A percentile compares a stretch with the other conserved stretches of the same genome.
Conservation (phyloP, 37 sponge, comb jelly and placozoan species). For the Axinella damicornis region DNA sequence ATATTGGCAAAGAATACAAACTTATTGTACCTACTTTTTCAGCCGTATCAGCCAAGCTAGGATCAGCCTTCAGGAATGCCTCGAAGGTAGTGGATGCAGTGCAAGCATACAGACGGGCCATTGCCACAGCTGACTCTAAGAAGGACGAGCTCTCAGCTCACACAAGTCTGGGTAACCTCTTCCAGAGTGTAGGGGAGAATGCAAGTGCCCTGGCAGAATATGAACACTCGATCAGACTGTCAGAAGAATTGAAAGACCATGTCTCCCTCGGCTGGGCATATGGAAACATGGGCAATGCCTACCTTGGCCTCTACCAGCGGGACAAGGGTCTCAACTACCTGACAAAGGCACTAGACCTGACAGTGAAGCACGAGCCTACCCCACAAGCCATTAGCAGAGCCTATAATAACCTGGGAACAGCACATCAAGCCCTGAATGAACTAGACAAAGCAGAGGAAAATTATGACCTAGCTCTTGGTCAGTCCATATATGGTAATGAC, state of each 20-base stretch:
- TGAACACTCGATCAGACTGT: conserved; percentile 28
- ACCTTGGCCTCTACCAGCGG: conserved; percentile 52
- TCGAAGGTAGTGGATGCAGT: conserved; percentile 39
- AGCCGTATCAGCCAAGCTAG: conserved; percentile 39
- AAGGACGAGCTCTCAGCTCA: conserved; percentile 50
- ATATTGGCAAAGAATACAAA: conserved; percentile 17
- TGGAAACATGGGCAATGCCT: conserved; percentile 84
- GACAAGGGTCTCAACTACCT: conserved; percentile 71
- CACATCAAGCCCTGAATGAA: conserved; percentile 57
- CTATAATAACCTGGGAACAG: conserved; percentile 77
- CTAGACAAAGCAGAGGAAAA: conserved; percentile 60
- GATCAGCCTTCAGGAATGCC: conserved; percentile 5
- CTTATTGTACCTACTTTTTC: conserved; percentile 40
- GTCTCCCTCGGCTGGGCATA: conserved; percentile 77
- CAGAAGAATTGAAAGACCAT: conserved; percentile 40
- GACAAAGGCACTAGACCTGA: conserved; percentile 48
- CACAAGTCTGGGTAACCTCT: conserved; percentile 72
- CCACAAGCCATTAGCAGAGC: conserved; percentile 70
- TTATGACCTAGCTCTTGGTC: conserved; percentile 70
- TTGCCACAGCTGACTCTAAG: background rate
- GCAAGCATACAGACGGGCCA: conserved; percentile 33
- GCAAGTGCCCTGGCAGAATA: conserved; percentile 58
- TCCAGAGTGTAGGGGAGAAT: conserved; percentile 65
- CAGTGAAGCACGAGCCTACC: conserved; percentile 46
- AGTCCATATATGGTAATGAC: conserved; percentile 76